These are phyloP conservation scores for Amiota mariae DNA, from an alignment of 2,888 invertebrate species.

Conservation along the genomic window DNA sequence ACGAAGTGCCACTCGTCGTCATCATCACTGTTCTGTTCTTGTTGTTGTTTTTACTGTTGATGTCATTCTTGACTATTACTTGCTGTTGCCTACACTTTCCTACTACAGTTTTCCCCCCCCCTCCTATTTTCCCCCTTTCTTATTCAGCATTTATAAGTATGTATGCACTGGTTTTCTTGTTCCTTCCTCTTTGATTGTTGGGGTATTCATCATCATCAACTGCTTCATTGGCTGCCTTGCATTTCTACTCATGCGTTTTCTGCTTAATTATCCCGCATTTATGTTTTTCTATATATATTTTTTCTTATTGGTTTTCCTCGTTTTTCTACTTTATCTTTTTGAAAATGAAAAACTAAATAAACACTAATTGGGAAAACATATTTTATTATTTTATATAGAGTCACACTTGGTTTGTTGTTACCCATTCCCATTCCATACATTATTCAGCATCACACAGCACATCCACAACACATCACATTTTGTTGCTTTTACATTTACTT, in stretches of 20 bases:
- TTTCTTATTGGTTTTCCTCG: constrained; percentile 54
- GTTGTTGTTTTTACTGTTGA: too few relatives aligned
- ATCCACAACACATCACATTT: too few relatives aligned
- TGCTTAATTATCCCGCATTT: constrained; percentile 41
- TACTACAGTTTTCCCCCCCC: not conserved
- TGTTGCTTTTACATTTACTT: too few relatives aligned
- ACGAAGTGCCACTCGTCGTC: not conserved
- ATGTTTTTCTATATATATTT: constrained; percentile 34
- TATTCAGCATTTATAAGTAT: not conserved
- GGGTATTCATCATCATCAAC: not conserved
- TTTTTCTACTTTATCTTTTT: constrained; percentile 53
- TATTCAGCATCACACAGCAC: not conserved
- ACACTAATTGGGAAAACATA: constrained; percentile 67
- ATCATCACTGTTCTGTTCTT: too few relatives aligned
- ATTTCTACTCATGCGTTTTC: constrained; percentile 19
- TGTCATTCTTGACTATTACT: not conserved
- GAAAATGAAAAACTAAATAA: constrained; percentile 67
- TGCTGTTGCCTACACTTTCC: not conserved
- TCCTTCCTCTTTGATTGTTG: constrained; percentile 16
- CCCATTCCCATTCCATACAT: constrained; percentile 7
- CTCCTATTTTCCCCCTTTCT: too few relatives aligned
- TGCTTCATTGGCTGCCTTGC: constrained; percentile 15
- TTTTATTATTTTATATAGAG: constrained; percentile 60
- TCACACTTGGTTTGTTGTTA: constrained; percentile 3
- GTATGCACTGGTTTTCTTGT: constrained; percentile 13